Evolutionary conservation across 2,113 vertebrate genomes (phyloP).

Genomic region (Mionectes macconnelli): DNA sequence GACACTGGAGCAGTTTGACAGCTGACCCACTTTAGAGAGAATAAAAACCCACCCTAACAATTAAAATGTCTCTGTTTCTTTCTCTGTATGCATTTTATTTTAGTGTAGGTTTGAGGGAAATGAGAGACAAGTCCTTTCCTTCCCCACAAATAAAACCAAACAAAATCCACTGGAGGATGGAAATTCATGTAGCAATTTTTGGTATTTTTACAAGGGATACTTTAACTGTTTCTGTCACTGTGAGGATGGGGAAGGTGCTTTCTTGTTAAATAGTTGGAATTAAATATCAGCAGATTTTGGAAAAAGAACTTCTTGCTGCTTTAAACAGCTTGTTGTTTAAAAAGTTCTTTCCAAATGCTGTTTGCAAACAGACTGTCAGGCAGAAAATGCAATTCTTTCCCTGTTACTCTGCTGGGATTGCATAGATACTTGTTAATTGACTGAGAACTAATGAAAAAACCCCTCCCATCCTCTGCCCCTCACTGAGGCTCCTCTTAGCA

Average conservation of each 20-base stretch:
- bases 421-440: background rate
- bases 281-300: background rate
- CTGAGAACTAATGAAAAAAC: background rate
- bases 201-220: background rate
- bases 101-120: background rate
- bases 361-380: background rate
- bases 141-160: background rate
- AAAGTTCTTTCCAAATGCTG: background rate
- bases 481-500: accelerated
- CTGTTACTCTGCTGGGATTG: background rate
- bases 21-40: accelerated
- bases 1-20: background rate
- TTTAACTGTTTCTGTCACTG: background rate
- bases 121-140: background rate
- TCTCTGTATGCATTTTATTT: background rate
- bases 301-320: background rate
- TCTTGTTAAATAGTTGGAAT: background rate
- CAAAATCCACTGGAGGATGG: background rate
- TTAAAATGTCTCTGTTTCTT: accelerated
- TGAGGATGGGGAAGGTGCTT: background rate
- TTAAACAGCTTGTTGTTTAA: background rate
- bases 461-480: background rate
- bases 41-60: background rate
- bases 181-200: background rate
- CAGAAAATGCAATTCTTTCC: background rate